Conservation (phyloP, 1,140 invertebrate species). For the Megalonaias nervosa region DNA sequence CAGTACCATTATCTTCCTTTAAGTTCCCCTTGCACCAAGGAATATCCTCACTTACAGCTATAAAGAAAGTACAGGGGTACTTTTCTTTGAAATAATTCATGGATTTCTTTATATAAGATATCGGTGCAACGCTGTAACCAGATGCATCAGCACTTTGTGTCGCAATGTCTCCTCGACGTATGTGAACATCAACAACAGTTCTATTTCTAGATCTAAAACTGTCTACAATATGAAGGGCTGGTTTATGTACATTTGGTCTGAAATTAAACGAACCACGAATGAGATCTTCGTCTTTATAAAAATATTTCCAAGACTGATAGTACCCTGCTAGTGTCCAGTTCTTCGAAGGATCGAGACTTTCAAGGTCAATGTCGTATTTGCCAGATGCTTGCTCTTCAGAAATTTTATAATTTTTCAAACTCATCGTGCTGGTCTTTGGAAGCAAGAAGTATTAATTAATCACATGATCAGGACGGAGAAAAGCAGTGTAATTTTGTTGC, state of each 20-base stretch:
- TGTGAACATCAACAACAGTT: conserved; percentile 10
- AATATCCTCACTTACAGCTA: conserved; percentile 10
- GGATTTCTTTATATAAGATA: conserved; percentile 1
- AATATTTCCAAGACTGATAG: conserved; percentile 50
- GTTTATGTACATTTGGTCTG: not conserved
- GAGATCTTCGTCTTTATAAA: conserved; percentile 14
- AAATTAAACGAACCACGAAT: conserved; percentile 37
- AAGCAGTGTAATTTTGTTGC: too few species aligned
- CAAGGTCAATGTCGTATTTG: too few species aligned
- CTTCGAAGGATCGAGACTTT: too few species aligned
- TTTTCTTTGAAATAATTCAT: conserved; percentile 7
- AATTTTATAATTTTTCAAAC: too few species aligned
- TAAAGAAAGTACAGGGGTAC: not conserved
- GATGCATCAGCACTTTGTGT: not conserved
- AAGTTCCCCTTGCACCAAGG: conserved; percentile 12
- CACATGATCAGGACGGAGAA: too few species aligned
- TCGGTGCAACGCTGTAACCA: conserved; percentile 2
- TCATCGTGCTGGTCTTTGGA: too few species aligned
- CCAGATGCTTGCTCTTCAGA: too few species aligned
- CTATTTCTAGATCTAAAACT: not conserved
- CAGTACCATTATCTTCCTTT: not conserved
- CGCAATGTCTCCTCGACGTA: conserved; percentile 27
- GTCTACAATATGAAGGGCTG: not conserved
- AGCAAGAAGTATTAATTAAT: too few species aligned
- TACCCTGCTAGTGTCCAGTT: conserved; percentile 5